Evolutionary conservation across 2,888 invertebrate genomes (phyloP).

Genomic region (Brenthis hecate): DNA sequence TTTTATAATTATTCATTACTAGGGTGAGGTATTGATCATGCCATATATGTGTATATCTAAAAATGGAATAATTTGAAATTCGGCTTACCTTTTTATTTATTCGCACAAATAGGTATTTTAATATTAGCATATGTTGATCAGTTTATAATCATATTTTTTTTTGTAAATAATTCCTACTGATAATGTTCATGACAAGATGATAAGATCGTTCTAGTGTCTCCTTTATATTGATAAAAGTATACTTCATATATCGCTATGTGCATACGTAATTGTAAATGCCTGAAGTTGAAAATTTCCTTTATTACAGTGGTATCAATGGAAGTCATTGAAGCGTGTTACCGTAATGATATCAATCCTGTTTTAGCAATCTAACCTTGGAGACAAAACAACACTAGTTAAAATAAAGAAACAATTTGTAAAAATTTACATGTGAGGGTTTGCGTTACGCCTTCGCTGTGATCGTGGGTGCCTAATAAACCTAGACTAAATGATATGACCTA

Average conservation of each 20-base stretch:
- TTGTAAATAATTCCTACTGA: constrained; percentile 1
- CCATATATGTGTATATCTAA: too few species aligned
- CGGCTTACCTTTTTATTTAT: too few species aligned
- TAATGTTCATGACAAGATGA: constrained; percentile 2
- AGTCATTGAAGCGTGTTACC: constrained; percentile 44
- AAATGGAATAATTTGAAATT: too few species aligned
- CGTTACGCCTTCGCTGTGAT: constrained; percentile 64
- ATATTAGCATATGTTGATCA: neutral
- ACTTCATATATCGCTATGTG: neutral
- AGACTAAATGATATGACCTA: constrained; percentile 52
- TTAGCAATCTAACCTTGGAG: constrained; percentile 50
- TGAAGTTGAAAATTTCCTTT: constrained; percentile 21
- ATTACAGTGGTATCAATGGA: constrained; percentile 32
- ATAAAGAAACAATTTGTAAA: constrained; percentile 46
- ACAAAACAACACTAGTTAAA: constrained; percentile 36
- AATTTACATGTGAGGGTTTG: constrained; percentile 56
- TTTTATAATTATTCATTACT: too few species aligned
- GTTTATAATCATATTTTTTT: neutral
- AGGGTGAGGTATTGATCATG: too few species aligned
- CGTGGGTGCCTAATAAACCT: constrained; percentile 61
- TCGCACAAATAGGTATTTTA: neutral
- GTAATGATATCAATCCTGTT: constrained; percentile 53
- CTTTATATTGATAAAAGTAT: neutral
- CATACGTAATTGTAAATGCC: neutral
- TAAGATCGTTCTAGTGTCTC: constrained; percentile 14